Evolutionary conservation across 2,888 invertebrate species (phyloP).

Genomic region (Nomada ferruginata): DNA sequence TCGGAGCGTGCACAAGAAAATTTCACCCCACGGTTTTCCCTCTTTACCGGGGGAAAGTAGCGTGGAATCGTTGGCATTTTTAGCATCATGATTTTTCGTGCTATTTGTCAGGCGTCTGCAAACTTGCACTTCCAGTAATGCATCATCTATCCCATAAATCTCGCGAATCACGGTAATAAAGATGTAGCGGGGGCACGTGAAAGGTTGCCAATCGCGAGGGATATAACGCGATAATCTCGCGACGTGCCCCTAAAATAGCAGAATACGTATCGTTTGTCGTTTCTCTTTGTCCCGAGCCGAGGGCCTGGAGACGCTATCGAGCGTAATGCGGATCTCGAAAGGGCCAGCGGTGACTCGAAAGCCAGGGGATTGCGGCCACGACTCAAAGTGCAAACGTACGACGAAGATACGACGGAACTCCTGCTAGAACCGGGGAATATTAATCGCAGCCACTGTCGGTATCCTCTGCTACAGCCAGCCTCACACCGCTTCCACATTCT

Average conservation of each 20-base stretch:
- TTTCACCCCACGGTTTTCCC: conserved; percentile 51
- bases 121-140: not conserved
- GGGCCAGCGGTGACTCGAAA: conserved; percentile 48
- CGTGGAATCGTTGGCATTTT: conserved; percentile 55
- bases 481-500: conserved; percentile 41
- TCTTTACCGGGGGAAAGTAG: conserved; percentile 23
- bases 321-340: conserved; percentile 53
- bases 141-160: conserved; percentile 41
- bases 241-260: not conserved
- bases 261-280: conserved; percentile 18
- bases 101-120: no score
- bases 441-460: conserved; percentile 79
- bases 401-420: conserved; percentile 69
- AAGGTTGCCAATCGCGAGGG: not conserved
- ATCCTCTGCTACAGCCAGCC: conserved; percentile 50
- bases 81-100: conserved; percentile 18
- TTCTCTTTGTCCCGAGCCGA: conserved; percentile 23
- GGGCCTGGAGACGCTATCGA: conserved; percentile 35
- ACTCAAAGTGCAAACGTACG: conserved; percentile 67
- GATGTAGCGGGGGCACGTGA: not conserved
- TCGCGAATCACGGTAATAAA: not conserved
- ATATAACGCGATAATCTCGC: not conserved
- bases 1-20: conserved; percentile 36
- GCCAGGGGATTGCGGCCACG: conserved; percentile 52
- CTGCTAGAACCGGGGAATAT: conserved; percentile 76